Evolutionary conservation across 2,888 invertebrate genomes (phyloP).

Genomic region (Eristalis tenax): DNA sequence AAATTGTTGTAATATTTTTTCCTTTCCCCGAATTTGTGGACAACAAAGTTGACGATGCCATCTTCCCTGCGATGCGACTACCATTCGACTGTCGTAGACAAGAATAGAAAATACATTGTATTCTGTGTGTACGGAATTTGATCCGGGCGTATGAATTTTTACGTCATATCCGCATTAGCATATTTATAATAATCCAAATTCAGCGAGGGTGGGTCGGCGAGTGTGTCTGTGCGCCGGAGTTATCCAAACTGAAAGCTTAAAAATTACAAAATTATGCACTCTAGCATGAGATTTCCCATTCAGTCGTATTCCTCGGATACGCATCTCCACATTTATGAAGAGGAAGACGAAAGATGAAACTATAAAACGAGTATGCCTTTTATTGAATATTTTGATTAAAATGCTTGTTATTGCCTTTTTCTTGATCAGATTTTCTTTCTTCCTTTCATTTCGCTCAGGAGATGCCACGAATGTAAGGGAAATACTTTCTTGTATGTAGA

Average conservation of each 20-base stretch:
- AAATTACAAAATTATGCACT: conserved; percentile 51
- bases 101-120: conserved; percentile 7
- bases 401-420: not conserved
- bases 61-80: not conserved
- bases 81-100: conserved; percentile 26
- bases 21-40: conserved; percentile 23
- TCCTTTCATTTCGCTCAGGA: not conserved
- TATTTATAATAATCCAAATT: conserved; percentile 28
- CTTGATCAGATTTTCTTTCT: not conserved
- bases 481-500: not conserved
- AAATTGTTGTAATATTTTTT: not conserved
- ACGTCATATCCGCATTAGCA: conserved; percentile 31
- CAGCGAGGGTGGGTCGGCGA: not conserved
- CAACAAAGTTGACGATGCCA: conserved; percentile 28
- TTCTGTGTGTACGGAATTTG: conserved; percentile 21
- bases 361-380: not conserved
- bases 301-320: not conserved
- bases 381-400: conserved; percentile 1
- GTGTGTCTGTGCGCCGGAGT: not conserved
- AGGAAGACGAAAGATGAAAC: not conserved
- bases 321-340: not conserved
- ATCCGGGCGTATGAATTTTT: conserved; percentile 22
- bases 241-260: conserved; percentile 7
- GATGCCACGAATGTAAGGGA: not conserved
- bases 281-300: conserved; percentile 34